Evolutionary conservation across 2,888 invertebrate species (phyloP).

Genomic region (Helobdella robusta): DNA sequence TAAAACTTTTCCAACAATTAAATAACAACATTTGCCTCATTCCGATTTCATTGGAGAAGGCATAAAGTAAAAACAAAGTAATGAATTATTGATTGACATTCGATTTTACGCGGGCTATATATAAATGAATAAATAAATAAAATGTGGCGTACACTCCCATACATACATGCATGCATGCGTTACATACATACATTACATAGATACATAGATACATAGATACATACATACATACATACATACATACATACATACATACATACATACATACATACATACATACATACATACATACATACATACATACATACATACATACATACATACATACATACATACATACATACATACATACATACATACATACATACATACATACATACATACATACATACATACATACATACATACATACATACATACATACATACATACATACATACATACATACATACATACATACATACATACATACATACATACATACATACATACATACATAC

Average conservation of each 20-base stretch:
- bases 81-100: too few relatives aligned
- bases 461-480: conserved; percentile 6
- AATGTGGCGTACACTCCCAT: too few relatives aligned
- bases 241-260: conserved; percentile 2
- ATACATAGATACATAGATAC: background rate
- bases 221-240: conserved; percentile 2
- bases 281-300: conserved; percentile 2
- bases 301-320: conserved; percentile 2
- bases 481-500: conserved; percentile 8
- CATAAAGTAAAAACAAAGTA: too few relatives aligned
- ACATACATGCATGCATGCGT: too few relatives aligned
- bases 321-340: conserved; percentile 2
- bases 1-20: too few relatives aligned
- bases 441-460: conserved; percentile 9
- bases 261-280: conserved; percentile 2
- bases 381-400: conserved; percentile 2
- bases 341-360: conserved; percentile 2
- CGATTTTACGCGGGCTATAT: too few relatives aligned
- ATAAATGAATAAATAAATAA: too few relatives aligned
- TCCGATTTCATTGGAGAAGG: too few relatives aligned
- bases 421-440: background rate
- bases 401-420: conserved; percentile 2
- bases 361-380: conserved; percentile 2
- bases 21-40: too few relatives aligned
- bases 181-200: background rate